Evolutionary conservation across 2,888 invertebrate species (phyloP), one percentile per base, ranked within the genome.

Genomic region (Eumacrocentrus americanus): DNA sequence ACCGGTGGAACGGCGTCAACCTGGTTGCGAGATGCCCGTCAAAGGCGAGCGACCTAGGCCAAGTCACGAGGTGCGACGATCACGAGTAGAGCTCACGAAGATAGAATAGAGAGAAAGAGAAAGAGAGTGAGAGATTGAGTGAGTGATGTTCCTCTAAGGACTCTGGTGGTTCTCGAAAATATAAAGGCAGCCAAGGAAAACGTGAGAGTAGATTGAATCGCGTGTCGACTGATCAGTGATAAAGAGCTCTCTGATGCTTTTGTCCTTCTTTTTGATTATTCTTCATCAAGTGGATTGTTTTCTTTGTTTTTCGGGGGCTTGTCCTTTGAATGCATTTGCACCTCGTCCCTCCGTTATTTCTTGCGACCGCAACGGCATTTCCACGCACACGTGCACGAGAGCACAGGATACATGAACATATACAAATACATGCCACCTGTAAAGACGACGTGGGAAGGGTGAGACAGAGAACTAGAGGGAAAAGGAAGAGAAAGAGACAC

Each of bases 381-480:
- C 11, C 22, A 47, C 47, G n/a, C 34, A 34, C 56, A 56, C 35
- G 23, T 56, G 47, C 56, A 34, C 22, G 56, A 37, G 46, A 34
- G 23, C 56, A 40, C 20, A 5, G 34, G 12, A 9, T 6, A 47
- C 47, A 18, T 22, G 40, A 23, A 53, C 25, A n/a, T 23, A 57
- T 11, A 9, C 38, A 22, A 52, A 23, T 22, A 38, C 18, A 40
- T 37, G 37, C 57, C 57, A 57, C 57, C 48, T 57, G 47, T 56
- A 48, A 50, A 38, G 50, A 38, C 50, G 25, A 38, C 14, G 23
- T 37, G 20, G 20, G 22, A 47, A 35, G 22, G 20, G 3, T 12
- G 37, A 29, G 48, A 46, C 20, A 29, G 29, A 29, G 14, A 25
- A 20, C 12, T 12, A 44, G 16, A 18, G 18, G 16, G 44, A 44